A percentile compares a stretch with the other conserved stretches of the same genome.
These are phyloP conservation scores for Charina bottae DNA, from an alignment of 2,113 vertebrate species.

Conservation along the genomic window DNA sequence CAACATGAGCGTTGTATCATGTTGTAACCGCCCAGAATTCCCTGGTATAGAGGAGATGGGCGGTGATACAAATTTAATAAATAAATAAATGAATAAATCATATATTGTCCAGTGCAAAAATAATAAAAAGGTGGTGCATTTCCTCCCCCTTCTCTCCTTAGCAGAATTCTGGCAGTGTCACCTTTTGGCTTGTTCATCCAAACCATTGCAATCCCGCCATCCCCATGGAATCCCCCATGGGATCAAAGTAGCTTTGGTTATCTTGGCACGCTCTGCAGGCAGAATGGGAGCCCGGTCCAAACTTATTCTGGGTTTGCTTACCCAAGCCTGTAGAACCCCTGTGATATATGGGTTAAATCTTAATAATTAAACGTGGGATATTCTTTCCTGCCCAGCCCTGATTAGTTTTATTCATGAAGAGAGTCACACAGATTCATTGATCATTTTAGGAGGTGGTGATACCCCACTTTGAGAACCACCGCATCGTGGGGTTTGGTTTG, in stretches of 20 bases:
- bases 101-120: no score
- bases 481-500: no score
- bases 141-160: no score
- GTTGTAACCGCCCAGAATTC: no score
- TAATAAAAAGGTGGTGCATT: no score
- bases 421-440: no score
- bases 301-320: neutral
- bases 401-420: neutral
- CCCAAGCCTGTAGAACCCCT: neutral
- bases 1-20: no score
- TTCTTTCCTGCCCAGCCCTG: neutral
- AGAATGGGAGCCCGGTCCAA: neutral
- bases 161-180: neutral
- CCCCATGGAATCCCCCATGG: neutral
- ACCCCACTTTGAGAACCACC: no score
- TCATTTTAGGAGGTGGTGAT: no score
- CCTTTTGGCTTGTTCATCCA: neutral
- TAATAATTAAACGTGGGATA: neutral
- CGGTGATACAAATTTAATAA: no score
- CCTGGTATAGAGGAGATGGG: no score
- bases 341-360: neutral
- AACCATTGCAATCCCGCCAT: neutral
- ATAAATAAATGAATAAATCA: no score
- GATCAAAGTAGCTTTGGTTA: neutral
- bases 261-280: neutral